These are phyloP conservation scores for Luscinia luscinia DNA, from an alignment of 2,797 vertebrate genomes.

Conservation along the genomic window DNA sequence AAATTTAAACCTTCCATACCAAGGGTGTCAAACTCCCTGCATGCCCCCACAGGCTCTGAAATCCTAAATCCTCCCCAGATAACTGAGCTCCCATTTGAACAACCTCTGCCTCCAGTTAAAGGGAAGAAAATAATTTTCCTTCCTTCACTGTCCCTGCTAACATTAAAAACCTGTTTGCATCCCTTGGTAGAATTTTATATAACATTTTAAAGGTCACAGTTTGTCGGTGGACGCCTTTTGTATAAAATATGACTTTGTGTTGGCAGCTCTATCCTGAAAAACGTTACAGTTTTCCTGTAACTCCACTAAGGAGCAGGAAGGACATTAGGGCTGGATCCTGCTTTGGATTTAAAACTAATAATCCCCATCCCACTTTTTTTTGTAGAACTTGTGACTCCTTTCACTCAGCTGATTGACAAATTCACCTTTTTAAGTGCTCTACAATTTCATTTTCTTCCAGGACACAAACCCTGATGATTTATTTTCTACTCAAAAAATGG, in stretches of 20 bases:
- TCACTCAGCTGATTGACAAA: not conserved
- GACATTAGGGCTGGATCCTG: slow-evolving; percentile 37
- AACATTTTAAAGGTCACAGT: slow-evolving; percentile 46
- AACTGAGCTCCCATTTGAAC: not conserved
- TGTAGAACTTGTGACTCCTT: not conserved
- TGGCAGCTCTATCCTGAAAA: slow-evolving; percentile 12
- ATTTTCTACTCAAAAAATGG: not conserved
- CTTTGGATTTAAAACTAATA: not conserved
- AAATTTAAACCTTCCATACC: not conserved
- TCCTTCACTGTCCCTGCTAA: not conserved
- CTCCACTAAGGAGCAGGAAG: slow-evolving; percentile 18
- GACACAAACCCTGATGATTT: not conserved
- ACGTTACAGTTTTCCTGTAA: not conserved
- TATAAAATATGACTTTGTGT: slow-evolving; percentile 49
- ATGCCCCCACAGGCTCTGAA: not conserved
- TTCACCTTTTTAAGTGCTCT: not conserved
- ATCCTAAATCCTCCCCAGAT: not conserved
- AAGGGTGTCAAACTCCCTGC: not conserved
- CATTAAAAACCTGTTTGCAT: not conserved
- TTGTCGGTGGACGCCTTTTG: not conserved
- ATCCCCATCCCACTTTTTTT: not conserved
- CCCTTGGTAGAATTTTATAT: not conserved
- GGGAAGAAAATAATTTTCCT: not conserved
- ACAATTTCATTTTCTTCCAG: not conserved
- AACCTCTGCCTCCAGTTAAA: not conserved